Percentiles rank a stretch among this genome's conserved stretches.
phyloP scores from a whole-genome alignment of 1,140 invertebrate species.

The Drosophila bocki region DNA sequence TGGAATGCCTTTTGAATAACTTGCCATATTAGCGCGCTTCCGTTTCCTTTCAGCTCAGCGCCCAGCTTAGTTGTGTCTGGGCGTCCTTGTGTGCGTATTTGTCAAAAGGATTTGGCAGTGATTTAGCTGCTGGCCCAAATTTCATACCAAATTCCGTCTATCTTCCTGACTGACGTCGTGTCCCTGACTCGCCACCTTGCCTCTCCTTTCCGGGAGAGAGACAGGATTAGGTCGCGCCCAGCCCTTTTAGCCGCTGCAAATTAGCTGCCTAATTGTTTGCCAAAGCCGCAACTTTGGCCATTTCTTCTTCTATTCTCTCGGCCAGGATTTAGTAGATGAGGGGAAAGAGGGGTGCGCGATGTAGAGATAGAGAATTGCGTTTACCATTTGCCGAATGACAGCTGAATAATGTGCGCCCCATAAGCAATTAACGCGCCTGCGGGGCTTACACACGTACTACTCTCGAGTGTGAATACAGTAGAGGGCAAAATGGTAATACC shows the following conservation, averaged over 20 bases:
- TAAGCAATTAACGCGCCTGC: slow-evolving; percentile 80
- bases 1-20: slow-evolving; percentile 81
- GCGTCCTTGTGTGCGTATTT: slow-evolving; percentile 72
- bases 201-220: slow-evolving; percentile 10
- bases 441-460: slow-evolving; percentile 63
- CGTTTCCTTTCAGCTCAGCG: slow-evolving; percentile 57
- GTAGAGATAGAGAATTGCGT: slow-evolving; percentile 9
- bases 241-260: slow-evolving; percentile 62
- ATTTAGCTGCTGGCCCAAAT: slow-evolving; percentile 75
- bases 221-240: slow-evolving; percentile 67
- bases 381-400: slow-evolving; percentile 67
- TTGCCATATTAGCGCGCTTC: slow-evolving; percentile 75
- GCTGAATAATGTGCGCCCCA: slow-evolving; percentile 79
- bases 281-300: slow-evolving; percentile 76
- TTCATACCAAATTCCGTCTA: slow-evolving; percentile 47
- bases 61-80: slow-evolving; percentile 47
- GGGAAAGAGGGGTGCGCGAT: background rate
- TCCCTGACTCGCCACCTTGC: slow-evolving; percentile 3
- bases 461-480: slow-evolving; percentile 9
- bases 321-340: slow-evolving; percentile 8
- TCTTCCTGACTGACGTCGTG: slow-evolving; percentile 31
- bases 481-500: background rate
- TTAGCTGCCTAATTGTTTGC: slow-evolving; percentile 84
- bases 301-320: slow-evolving; percentile 56
- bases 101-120: slow-evolving; percentile 80